Evolutionary conservation across 2,797 vertebrate genomes (phyloP).

Genomic region (Telmatherina bonti): DNA sequence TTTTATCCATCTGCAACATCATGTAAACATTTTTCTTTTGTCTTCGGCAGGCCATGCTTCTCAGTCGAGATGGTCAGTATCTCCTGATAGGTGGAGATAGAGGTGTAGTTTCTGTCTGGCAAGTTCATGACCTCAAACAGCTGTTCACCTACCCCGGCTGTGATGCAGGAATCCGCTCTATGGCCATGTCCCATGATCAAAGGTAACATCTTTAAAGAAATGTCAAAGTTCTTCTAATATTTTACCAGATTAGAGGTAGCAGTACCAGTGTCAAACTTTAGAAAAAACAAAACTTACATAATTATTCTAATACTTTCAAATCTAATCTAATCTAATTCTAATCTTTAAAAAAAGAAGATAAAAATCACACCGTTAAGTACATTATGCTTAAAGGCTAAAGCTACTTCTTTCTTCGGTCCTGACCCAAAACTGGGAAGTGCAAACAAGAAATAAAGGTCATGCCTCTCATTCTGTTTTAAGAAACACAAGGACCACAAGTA

Average conservation of each 20-base stretch:
- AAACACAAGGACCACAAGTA: too few relatives aligned
- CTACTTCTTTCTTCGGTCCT: too few relatives aligned
- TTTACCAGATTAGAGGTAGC: background rate
- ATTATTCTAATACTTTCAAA: too few relatives aligned
- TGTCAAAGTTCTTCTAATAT: background rate
- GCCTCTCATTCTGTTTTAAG: too few relatives aligned
- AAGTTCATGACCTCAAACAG: constrained; percentile 90
- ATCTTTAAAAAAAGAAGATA: too few relatives aligned
- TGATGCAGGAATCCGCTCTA: constrained; percentile 95
- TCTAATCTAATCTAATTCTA: too few relatives aligned
- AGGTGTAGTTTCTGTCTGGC: constrained; percentile 92
- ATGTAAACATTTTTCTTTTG: background rate
- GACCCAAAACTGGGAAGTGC: too few relatives aligned
- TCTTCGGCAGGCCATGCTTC: constrained; percentile 87
- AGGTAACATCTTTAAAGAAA: constrained; percentile 78
- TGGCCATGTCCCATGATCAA: constrained; percentile 97
- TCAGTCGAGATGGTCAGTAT: constrained; percentile 97
- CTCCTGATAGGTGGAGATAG: constrained; percentile 94
- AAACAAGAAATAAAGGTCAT: too few relatives aligned
- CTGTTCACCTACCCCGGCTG: constrained; percentile 96
- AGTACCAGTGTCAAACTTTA: background rate
- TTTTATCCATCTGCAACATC: constrained; percentile 6
- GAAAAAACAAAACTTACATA: too few relatives aligned
- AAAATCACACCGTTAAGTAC: too few relatives aligned
- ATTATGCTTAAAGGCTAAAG: too few relatives aligned